Conservation (phyloP, 2,888 invertebrate species). For the Eudemis profundana region DNA sequence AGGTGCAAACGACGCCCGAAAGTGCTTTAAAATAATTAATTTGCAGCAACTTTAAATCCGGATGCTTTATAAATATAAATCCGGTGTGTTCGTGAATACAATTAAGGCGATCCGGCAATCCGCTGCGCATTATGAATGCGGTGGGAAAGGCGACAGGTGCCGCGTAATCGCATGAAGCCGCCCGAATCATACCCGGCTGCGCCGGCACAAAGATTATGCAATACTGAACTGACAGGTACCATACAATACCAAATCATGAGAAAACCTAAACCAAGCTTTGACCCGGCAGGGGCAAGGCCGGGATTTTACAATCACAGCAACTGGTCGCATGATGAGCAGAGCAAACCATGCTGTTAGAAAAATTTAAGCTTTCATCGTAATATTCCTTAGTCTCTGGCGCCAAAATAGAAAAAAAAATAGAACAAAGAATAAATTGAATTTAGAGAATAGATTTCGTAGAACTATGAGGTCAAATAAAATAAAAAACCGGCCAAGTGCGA, state of each 20-base stretch:
- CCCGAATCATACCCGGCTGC: conserved; percentile 36
- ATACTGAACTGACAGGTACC: neutral
- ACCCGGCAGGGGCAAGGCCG: too few species aligned
- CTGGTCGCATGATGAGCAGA: too few species aligned
- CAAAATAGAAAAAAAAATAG: too few species aligned
- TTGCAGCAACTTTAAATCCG: conserved; percentile 38
- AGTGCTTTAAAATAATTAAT: conserved; percentile 27
- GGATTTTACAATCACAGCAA: too few species aligned
- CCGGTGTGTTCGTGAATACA: conserved; percentile 43
- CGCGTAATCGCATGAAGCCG: conserved; percentile 45
- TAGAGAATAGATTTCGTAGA: too few species aligned
- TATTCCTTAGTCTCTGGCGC: too few species aligned
- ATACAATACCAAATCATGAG: neutral
- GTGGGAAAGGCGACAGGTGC: conserved; percentile 46
- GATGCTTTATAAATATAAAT: conserved; percentile 44
- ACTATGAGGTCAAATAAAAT: too few species aligned
- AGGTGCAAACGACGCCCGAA: neutral
- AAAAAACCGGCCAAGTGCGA: too few species aligned
- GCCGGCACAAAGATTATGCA: conserved; percentile 25
- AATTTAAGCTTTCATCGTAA: too few species aligned
- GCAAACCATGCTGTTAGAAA: too few species aligned
- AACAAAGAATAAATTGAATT: too few species aligned
- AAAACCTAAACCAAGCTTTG: too few species aligned
- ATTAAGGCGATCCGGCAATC: conserved; percentile 46
- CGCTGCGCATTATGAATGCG: conserved; percentile 44